These are phyloP conservation scores for Falcunculus frontatus DNA, from an alignment of 2,113 vertebrate genomes.

Conservation along the genomic window DNA sequence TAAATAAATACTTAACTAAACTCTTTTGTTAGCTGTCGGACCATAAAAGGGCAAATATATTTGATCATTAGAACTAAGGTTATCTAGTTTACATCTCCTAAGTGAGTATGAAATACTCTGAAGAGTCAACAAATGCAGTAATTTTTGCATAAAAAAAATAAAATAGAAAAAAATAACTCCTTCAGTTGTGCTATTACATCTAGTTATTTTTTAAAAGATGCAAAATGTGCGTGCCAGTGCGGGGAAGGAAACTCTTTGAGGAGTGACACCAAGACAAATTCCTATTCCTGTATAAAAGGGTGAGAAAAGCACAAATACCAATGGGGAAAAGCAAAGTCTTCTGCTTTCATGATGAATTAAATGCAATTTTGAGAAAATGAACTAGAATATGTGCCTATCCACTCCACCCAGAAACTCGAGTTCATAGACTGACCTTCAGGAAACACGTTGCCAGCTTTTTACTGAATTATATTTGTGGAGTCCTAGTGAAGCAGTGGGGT, in stretches of 20 bases:
- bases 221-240: neutral
- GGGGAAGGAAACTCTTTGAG: neutral
- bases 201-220: neutral
- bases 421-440: neutral
- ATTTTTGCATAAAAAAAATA: neutral
- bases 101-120: neutral
- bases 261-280: neutral
- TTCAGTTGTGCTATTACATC: neutral
- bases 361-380: neutral
- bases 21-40: neutral
- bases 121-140: neutral
- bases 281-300: neutral
- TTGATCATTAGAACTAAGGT: neutral
- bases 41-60: neutral
- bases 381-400: neutral
- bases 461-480: neutral
- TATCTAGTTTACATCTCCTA: neutral
- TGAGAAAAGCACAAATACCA: neutral
- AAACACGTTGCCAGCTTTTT: neutral
- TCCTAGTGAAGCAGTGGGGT: neutral
- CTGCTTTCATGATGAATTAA: neutral
- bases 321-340: neutral
- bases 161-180: neutral
- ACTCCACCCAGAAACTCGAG: neutral
- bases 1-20: neutral